A percentile compares a stretch with the other conserved stretches of the same genome.
Evolutionary conservation across 2,888 invertebrate genomes (phyloP).

Genomic region (Cantharis rustica): DNA sequence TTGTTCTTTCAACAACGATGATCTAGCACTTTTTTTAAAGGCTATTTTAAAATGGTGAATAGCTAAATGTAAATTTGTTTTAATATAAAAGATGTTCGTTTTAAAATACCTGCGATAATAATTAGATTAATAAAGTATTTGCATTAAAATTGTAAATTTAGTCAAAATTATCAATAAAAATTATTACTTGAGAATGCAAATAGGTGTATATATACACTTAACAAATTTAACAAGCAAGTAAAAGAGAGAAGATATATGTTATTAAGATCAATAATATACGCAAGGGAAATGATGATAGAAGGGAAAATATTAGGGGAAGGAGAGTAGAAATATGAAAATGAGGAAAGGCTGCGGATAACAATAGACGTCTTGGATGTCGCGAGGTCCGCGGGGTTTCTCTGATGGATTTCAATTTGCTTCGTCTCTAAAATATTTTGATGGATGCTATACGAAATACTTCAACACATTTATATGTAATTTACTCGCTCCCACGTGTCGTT

Average conservation of each 20-base stretch:
- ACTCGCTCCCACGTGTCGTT: slow-evolving; percentile 34
- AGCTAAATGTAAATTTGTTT: no score
- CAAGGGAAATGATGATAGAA: slow-evolving; percentile 48
- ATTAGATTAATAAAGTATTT: neutral
- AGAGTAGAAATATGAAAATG: slow-evolving; percentile 52
- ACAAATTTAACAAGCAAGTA: slow-evolving; percentile 30
- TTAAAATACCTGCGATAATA: neutral
- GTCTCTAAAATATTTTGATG: slow-evolving; percentile 43
- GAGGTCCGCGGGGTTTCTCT: slow-evolving; percentile 50
- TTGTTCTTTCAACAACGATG: neutral
- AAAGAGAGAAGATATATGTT: slow-evolving; percentile 51
- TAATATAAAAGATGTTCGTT: neutral
- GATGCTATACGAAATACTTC: slow-evolving; percentile 33
- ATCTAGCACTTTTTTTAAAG: neutral
- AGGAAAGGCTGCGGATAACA: slow-evolving; percentile 51
- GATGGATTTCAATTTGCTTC: slow-evolving; percentile 56
- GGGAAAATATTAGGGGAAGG: slow-evolving; percentile 42
- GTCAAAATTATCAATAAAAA: neutral
- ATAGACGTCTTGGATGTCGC: slow-evolving; percentile 51
- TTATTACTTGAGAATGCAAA: neutral
- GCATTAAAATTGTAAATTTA: neutral
- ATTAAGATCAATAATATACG: slow-evolving; percentile 56
- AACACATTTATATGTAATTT: slow-evolving; percentile 39
- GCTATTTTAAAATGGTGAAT: no score
- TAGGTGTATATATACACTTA: neutral